These are phyloP conservation scores for Dicerorhinus sumatrensis DNA, from an alignment of 2,113 vertebrate species.

Conservation along the genomic window DNA sequence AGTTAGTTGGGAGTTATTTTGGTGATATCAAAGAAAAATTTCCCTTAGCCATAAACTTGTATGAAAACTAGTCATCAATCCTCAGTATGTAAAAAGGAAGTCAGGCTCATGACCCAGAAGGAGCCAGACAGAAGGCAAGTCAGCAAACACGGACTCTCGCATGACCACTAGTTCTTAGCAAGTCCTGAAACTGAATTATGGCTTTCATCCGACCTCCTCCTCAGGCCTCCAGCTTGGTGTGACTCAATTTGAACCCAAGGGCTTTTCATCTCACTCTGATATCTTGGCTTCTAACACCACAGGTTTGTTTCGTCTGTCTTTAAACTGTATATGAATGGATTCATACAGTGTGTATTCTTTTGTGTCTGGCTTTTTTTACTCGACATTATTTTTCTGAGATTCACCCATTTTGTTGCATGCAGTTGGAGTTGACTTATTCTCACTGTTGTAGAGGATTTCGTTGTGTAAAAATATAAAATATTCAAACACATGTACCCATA, in stretches of 20 bases:
- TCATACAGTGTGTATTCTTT: no score
- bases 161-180: neutral
- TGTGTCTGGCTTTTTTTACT: neutral
- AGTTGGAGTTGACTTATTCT: neutral
- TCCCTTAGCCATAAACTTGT: neutral
- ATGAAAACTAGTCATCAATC: neutral
- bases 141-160: neutral
- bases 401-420: no score
- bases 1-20: neutral
- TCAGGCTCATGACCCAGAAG: no score
- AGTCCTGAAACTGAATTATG: neutral
- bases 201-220: fast-evolving
- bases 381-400: neutral
- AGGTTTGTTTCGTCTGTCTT: no score
- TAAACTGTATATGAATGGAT: neutral
- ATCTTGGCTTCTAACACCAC: neutral
- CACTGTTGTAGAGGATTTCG: neutral
- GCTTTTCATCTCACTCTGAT: neutral
- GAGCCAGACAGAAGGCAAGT: neutral
- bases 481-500: neutral
- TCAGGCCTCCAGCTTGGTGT: neutral
- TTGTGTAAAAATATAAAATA: neutral
- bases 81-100: neutral
- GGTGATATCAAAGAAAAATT: neutral
- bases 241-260: no score